These are phyloP conservation scores for Rhabdornis inornatus DNA, from an alignment of 2,113 vertebrate species.

Conservation along the genomic window DNA sequence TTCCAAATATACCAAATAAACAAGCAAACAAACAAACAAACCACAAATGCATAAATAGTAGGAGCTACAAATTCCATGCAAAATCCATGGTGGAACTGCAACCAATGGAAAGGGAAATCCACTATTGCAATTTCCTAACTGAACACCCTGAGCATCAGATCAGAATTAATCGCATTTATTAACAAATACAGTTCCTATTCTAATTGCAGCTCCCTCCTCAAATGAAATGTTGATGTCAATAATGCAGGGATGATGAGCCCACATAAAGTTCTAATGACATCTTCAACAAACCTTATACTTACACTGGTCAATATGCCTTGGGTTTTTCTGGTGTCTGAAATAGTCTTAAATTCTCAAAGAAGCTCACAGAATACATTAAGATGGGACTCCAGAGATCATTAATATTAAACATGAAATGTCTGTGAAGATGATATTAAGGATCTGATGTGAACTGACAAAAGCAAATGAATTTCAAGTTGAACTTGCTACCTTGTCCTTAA, in stretches of 20 bases:
- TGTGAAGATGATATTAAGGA: background rate
- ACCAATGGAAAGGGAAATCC: background rate
- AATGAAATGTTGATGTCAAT: background rate
- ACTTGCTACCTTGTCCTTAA: slow-evolving; percentile 35
- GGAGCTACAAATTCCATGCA: background rate
- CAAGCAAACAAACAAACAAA: background rate
- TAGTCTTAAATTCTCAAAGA: background rate
- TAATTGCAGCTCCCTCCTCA: background rate
- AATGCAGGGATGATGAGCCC: background rate
- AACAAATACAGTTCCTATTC: background rate
- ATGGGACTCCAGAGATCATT: background rate
- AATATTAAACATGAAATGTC: slow-evolving; percentile 37
- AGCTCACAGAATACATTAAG: background rate
- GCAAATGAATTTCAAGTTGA: background rate
- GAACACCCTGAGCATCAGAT: background rate
- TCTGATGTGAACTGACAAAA: slow-evolving; percentile 48
- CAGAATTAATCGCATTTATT: background rate
- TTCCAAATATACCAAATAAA: background rate
- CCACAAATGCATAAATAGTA: background rate
- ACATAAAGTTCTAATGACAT: background rate
- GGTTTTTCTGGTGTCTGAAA: background rate
- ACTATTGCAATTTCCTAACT: background rate
- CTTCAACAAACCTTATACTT: background rate
- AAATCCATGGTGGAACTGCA: background rate
- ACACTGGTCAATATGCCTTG: background rate